phyloP scores from a whole-genome alignment of 2,888 invertebrate species.

The Teleogryllus oceanicus region DNA sequence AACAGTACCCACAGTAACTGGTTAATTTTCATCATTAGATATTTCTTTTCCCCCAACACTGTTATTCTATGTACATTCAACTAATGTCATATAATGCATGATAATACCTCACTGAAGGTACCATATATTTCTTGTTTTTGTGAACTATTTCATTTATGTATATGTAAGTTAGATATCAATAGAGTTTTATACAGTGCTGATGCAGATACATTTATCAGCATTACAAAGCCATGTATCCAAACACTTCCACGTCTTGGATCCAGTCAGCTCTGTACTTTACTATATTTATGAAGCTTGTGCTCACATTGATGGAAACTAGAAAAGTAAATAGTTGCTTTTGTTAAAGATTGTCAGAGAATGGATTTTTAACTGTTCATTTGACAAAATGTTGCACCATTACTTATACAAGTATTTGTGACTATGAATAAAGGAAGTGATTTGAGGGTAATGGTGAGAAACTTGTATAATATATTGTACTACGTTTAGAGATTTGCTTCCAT shows the following conservation, averaged over 20 bases:
- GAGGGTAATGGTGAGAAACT: background rate
- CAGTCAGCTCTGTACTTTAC: background rate
- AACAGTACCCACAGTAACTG: slow-evolving; percentile 9
- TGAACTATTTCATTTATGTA: background rate
- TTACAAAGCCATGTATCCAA: background rate
- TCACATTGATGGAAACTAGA: background rate
- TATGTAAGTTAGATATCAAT: background rate
- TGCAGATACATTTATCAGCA: background rate
- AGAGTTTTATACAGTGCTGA: background rate
- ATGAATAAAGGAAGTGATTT: background rate
- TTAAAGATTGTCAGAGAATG: background rate
- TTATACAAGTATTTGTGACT: background rate
- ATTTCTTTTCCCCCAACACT: background rate
- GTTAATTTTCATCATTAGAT: background rate
- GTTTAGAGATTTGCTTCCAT: background rate
- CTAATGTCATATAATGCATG: too few relatives aligned
- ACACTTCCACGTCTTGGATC: background rate
- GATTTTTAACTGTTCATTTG: background rate
- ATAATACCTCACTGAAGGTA: too few relatives aligned
- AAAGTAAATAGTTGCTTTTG: background rate
- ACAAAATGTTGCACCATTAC: background rate
- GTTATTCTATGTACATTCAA: background rate
- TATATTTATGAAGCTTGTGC: background rate
- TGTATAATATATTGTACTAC: background rate
- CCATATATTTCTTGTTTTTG: background rate